phyloP scores from a whole-genome alignment of 2,113 vertebrate species.

The Brachyhypopomus gauderio region DNA sequence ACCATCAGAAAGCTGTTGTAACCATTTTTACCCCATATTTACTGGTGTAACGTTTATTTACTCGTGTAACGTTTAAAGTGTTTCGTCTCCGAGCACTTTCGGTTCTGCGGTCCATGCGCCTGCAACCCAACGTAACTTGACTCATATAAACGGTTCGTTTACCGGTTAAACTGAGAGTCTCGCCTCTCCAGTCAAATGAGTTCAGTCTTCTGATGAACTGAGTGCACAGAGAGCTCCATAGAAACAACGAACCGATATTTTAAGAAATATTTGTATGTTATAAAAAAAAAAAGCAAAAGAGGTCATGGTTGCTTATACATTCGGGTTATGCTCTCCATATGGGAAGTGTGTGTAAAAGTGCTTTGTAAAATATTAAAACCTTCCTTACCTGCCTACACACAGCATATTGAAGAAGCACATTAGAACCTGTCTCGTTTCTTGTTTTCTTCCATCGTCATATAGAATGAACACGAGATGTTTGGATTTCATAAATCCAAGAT shows the following conservation, averaged over 20 bases:
- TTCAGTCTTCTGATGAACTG: background rate
- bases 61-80: too few relatives aligned
- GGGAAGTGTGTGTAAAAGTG: background rate
- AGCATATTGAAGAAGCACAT: background rate
- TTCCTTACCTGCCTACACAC: constrained; percentile 1
- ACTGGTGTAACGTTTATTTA: too few relatives aligned
- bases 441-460: background rate
- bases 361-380: background rate
- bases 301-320: constrained; percentile 10
- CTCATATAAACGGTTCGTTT: background rate
- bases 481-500: constrained; percentile 84
- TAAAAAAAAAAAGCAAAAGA: constrained; percentile 7
- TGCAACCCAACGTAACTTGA: background rate
- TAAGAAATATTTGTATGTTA: background rate
- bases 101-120: background rate
- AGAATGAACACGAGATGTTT: constrained; percentile 71
- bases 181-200: too few relatives aligned
- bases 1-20: too few relatives aligned
- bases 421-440: background rate
- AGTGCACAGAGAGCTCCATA: too few relatives aligned
- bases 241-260: background rate
- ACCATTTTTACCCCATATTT: too few relatives aligned
- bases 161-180: background rate
- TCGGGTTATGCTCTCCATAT: background rate
- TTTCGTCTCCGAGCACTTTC: background rate